Percentiles rank a stretch among this genome's conserved stretches.
Conservation (phyloP, 2,113 vertebrate species). For the Malurus cyaneus region DNA sequence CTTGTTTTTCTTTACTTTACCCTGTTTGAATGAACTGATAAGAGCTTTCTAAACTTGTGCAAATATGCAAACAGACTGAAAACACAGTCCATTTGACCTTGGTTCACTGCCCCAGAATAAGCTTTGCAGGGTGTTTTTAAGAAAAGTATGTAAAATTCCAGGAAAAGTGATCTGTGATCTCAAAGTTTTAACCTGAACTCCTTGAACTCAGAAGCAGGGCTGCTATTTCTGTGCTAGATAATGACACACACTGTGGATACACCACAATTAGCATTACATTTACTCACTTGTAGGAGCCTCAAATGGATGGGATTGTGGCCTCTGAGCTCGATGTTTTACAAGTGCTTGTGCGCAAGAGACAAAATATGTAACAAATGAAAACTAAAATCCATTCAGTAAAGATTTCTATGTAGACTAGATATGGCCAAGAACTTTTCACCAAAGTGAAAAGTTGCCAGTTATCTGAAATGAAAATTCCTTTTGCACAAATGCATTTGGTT, state of each 20-base stretch:
- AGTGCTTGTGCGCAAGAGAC: background rate
- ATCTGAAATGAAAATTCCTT: background rate
- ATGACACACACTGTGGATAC: background rate
- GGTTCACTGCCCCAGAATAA: background rate
- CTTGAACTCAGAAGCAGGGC: background rate
- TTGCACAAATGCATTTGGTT: background rate
- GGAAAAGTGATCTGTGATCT: background rate
- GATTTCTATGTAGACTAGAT: background rate
- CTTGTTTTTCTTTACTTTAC: background rate
- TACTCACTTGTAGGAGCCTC: background rate
- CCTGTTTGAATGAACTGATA: background rate
- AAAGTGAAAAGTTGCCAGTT: background rate
- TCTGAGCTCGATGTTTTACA: background rate
- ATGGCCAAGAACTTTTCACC: background rate
- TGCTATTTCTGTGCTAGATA: background rate
- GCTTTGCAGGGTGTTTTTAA: background rate
- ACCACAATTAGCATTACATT: background rate
- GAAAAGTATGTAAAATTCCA: background rate
- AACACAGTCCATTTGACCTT: background rate
- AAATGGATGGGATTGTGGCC: background rate
- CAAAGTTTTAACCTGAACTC: background rate
- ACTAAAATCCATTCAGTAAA: background rate
- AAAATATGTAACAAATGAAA: background rate
- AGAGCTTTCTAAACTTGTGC: background rate
- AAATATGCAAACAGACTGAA: background rate